Evolutionary conservation across 2,888 invertebrate species (phyloP).

Genomic region (Anticlea derivata): DNA sequence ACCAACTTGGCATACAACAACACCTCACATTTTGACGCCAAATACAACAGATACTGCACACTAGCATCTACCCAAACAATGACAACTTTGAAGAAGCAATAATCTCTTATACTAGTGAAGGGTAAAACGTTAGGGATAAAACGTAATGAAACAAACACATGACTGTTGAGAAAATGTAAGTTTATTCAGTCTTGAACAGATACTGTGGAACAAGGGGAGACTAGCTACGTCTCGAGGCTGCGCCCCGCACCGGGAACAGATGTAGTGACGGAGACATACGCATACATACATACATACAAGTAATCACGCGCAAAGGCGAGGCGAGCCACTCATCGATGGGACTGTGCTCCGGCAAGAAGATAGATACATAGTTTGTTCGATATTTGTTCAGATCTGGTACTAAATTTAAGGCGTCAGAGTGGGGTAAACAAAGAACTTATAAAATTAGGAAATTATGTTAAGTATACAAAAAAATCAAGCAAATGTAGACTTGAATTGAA

Average conservation of each 20-base stretch:
- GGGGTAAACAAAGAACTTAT: not conserved
- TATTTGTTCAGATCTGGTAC: constrained; percentile 24
- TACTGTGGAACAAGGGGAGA: constrained; percentile 33
- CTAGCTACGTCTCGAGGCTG: not conserved
- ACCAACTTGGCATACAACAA: too few species aligned
- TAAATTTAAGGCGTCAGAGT: not conserved
- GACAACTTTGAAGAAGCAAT: not conserved
- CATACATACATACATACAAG: too few species aligned
- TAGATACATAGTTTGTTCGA: constrained; percentile 23
- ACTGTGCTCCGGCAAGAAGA: not conserved
- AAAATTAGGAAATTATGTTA: constrained; percentile 1
- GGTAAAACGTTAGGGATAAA: too few species aligned
- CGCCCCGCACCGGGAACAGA: too few species aligned
- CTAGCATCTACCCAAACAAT: too few species aligned
- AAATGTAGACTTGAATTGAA: not conserved
- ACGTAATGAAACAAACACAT: constrained; percentile 37
- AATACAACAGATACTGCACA: too few species aligned
- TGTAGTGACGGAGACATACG: too few species aligned
- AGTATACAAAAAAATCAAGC: not conserved
- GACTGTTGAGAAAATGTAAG: constrained; percentile 54
- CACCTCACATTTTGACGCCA: too few species aligned
- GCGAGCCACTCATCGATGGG: not conserved
- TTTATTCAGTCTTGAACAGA: constrained; percentile 71
- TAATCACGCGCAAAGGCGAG: not conserved
- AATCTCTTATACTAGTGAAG: too few species aligned